Evolutionary conservation across 1,140 invertebrate species (phyloP), one percentile per base, ranked within the genome.

Genomic region (Berghia stephanieae): DNA sequence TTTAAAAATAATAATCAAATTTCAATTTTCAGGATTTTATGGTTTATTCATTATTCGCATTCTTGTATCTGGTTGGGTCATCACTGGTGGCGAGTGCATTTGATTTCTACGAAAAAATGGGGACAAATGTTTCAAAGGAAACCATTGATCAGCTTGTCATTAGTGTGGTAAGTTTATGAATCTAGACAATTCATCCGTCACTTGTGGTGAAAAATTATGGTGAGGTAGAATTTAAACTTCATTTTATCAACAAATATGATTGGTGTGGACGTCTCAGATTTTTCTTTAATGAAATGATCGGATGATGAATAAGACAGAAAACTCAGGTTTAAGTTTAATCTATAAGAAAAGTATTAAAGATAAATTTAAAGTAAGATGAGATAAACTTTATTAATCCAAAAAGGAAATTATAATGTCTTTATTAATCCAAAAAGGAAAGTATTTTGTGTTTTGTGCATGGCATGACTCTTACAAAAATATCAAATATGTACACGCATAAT

Each of bases 11-110:
- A 24, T 2, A 55, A 21, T 49, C 38, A 36, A 5, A 68, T 78
- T 55, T 60, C 27, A 75, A 49, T 57, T 77, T 80, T 27, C 78
- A 86, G 85, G 83, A 86, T 44, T 79, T 85, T 79, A 74, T 82
- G 24, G 67, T 85, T 13, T 86, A 84, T 73, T 83, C 81, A 3
- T 57, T 83, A 46, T 85, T 86, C 81, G 78, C 85, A 21, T 85
- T 86, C 74, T 63, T 85, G 5, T 85, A 85, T 49, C 80, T 86
- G 13, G 79, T 86, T 18, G 82, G 80, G 0, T 78, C 85, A 18
- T 86, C 85, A 34, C 80, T 86, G 16, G 82, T 86, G 49, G 85
- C 85, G 24, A 84, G 83, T 79, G 83, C 83, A 44, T 83, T 86
- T 79, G 85, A 84, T 66, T 85, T 83, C 49, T 84, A 85, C 77